Evolutionary conservation across 2,797 vertebrate genomes (phyloP), one percentile per base, ranked within the genome.

Genomic region (Xyrichtys novacula): DNA sequence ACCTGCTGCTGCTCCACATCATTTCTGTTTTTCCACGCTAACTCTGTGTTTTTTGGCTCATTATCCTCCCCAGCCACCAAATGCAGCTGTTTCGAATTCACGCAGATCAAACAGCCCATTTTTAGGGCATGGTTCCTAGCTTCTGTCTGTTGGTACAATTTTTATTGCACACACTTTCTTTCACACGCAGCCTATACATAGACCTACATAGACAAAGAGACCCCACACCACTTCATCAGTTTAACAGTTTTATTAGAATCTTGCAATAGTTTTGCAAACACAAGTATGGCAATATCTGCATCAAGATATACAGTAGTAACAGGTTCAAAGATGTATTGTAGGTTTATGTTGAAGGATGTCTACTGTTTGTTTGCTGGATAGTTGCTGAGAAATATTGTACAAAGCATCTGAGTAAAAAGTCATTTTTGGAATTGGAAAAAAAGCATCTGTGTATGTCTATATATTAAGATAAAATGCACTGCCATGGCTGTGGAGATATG

Each of bases 261-360:
- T 95, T 95, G 94, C 95, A 94, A 96, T 96, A 95, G 92, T 96
- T 88, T 94, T 97, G 94, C 95, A 96, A 96, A 97, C 96, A 97
- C 96, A 96, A 94, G 93, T 95, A 96, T 96, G 95, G 93, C 88
- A 93, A 95, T 95, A 96, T 95, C 95, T 96, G 95, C 96, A 95
- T 96, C 94, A 95, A 95, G 95, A 96, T 97, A 95, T 94, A 97
- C 96, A 96, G 94, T 94, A 96, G 93, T 94, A 95, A 95, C 94
- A 96, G 95, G 92, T 87, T 90, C 62, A 81, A 88, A 85, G 80
- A 68, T 93, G 93, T 76, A 78, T 94, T 68, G 85, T 75, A 94
- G 82, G 91, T 90, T 93, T 88, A 91, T 91, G 95, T 94, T 94
- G 94, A 95, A 90, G 88, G 91, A 88, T 90, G 94, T 95, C 93